These are phyloP conservation scores for Encarsia formosa DNA, from an alignment of 2,888 invertebrate species.

Conservation along the genomic window DNA sequence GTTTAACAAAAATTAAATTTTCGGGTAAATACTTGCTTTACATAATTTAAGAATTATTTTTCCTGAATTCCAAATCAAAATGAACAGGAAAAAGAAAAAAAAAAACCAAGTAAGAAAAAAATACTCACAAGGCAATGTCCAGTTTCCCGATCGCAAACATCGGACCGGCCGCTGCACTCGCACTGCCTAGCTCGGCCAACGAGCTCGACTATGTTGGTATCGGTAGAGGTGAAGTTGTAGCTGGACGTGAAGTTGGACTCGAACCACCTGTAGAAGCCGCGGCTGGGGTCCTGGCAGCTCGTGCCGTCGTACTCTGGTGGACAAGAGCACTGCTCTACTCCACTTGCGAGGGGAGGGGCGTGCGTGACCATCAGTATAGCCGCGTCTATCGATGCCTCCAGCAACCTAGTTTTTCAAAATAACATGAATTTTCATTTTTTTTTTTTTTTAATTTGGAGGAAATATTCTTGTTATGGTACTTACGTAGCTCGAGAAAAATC, in stretches of 20 bases:
- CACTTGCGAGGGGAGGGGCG: conserved; percentile 66
- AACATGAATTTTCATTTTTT: too few relatives aligned
- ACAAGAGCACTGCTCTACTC: conserved; percentile 84
- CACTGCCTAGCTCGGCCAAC: conserved; percentile 79
- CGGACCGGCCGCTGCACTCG: conserved; percentile 75
- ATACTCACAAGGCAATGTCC: conserved; percentile 75
- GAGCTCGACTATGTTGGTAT: conserved; percentile 69
- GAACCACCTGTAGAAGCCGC: conserved; percentile 78
- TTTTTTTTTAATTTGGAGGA: too few relatives aligned
- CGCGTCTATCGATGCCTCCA: conserved; percentile 78
- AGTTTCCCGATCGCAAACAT: conserved; percentile 75
- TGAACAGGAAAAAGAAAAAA: too few relatives aligned
- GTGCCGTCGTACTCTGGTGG: conserved; percentile 75
- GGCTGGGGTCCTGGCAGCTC: conserved; percentile 86
- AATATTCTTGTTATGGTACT: conserved; percentile 27
- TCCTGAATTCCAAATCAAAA: too few relatives aligned
- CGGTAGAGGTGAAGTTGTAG: conserved; percentile 38
- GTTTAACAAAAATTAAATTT: too few relatives aligned
- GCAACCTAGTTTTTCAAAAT: too few relatives aligned
- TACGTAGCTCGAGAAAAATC: conserved; percentile 61
- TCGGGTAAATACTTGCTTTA: too few relatives aligned
- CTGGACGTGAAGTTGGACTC: conserved; percentile 49
- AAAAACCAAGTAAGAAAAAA: background rate
- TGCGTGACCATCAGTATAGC: conserved; percentile 67
- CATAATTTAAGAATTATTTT: too few relatives aligned